Evolutionary conservation across 2,797 vertebrate genomes (phyloP), one percentile per base, ranked within the genome.

Genomic region (Anguilla anguilla): DNA sequence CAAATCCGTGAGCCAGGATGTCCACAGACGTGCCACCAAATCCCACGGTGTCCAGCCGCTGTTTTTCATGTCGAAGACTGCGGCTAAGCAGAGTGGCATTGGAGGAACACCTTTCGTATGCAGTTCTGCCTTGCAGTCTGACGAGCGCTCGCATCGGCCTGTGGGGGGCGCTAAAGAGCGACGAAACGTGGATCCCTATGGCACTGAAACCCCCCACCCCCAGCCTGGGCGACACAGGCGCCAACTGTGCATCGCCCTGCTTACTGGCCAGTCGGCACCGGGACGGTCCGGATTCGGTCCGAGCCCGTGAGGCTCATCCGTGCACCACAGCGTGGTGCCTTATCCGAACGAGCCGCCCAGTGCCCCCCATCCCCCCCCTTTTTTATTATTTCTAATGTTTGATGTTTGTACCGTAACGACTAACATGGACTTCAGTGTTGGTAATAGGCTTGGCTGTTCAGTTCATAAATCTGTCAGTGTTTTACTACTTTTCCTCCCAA

Each of bases 401-500:
- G 59, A 91, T 88, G 85, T 90, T 87, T 77, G 55, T 83, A 90
- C 92, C 85, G 89, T 87, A 88, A 88, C 57, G 55, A 90, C 55
- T 86, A 39, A 64, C 85, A 49, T 43, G 83, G 84, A 85, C 43
- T 86, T 83, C 39, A 28, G 85, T 19, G 49, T 79, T 57, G n/a
- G 83, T 39, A 89, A 69, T 88, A 83, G 79, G 87, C 89, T 86
- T 90, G 81, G 88, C 85, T 90, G 90, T 86, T 85, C 91, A 91
- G 90, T 92, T 91, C 83, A 35, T 89, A 4, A 19, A 89, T 77
- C 87, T 92, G 90, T 87, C 85, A 87, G 67, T 61, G 43, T 84
- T 61, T 74, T 81, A 39, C 35, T 31, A 64, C 79, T 84, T 86
- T 31, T n/a, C n/a, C 22, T 57, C 39, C 39, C 4, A 22, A 46